phyloP scores from a whole-genome alignment of 2,888 invertebrate species.

The Antheraea assamensis region DNA sequence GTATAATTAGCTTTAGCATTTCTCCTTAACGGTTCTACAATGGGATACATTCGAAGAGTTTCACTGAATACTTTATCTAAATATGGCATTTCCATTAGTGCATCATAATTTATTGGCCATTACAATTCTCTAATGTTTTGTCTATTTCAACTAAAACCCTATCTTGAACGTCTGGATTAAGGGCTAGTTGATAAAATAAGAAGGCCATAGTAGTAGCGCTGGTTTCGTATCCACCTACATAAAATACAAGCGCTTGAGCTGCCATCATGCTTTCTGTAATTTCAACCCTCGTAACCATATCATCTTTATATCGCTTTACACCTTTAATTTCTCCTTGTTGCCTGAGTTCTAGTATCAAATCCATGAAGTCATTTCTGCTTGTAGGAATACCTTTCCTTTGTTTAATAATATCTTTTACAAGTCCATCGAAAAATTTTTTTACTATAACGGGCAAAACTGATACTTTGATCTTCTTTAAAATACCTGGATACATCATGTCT shows the following conservation, averaged over 20 bases:
- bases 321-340: constrained; percentile 39
- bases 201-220: constrained; percentile 63
- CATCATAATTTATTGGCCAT: constrained; percentile 60
- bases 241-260: constrained; percentile 69
- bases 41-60: constrained; percentile 70
- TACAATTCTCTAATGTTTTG: constrained; percentile 42
- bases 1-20: constrained; percentile 51
- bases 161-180: constrained; percentile 59
- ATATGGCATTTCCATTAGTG: constrained; percentile 60
- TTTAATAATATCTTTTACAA: constrained; percentile 39
- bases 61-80: constrained; percentile 58
- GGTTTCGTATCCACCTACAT: constrained; percentile 70
- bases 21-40: constrained; percentile 61
- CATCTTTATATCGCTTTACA: constrained; percentile 28
- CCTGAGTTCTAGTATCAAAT: constrained; percentile 51
- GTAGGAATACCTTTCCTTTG: constrained; percentile 48
- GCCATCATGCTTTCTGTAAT: constrained; percentile 54
- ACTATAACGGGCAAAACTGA: constrained; percentile 42
- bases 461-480: constrained; percentile 43
- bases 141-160: constrained; percentile 55
- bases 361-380: constrained; percentile 55
- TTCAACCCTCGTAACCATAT: constrained; percentile 34
- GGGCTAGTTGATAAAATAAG: constrained; percentile 56
- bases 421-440: constrained; percentile 39
- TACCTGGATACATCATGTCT: constrained; percentile 52